These are phyloP conservation scores for Sicus ferrugineus DNA, from an alignment of 2,888 invertebrate genomes.

Conservation along the genomic window DNA sequence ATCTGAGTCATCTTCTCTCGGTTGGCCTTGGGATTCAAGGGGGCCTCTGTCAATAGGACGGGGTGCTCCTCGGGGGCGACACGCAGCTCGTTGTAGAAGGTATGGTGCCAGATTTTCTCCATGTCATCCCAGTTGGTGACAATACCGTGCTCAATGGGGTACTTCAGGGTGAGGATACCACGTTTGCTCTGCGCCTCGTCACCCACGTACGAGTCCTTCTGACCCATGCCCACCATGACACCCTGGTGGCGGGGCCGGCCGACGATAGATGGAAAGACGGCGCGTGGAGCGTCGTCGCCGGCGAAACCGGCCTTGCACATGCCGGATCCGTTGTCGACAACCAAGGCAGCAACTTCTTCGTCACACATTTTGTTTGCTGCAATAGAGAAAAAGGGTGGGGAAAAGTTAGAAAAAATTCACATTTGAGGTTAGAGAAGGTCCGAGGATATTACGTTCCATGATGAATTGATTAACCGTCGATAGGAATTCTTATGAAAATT, in stretches of 20 bases:
- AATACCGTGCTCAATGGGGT: slow-evolving; percentile 97
- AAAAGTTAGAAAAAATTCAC: slow-evolving; percentile 4
- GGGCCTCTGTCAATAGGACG: slow-evolving; percentile 86
- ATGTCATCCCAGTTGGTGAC: slow-evolving; percentile 99
- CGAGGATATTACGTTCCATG: too few species aligned
- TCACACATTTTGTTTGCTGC: slow-evolving; percentile 80
- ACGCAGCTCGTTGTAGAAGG: slow-evolving; percentile 97
- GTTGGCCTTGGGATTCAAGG: slow-evolving; percentile 89
- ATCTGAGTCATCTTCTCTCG: slow-evolving; percentile 92
- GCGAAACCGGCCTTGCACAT: slow-evolving; percentile 96
- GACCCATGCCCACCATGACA: slow-evolving; percentile 93
- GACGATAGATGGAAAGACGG: slow-evolving; percentile 89
- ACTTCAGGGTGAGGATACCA: slow-evolving; percentile 93
- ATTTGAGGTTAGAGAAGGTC: background rate
- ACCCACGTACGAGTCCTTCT: slow-evolving; percentile 88
- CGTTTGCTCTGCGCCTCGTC: slow-evolving; percentile 87
- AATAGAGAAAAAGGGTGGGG: slow-evolving; percentile 38
- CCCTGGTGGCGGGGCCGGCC: slow-evolving; percentile 89
- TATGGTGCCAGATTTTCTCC: slow-evolving; percentile 99
- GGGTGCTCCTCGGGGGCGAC: slow-evolving; percentile 95
- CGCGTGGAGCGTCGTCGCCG: slow-evolving; percentile 87
- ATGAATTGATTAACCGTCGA: too few species aligned
- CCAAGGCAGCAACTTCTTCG: slow-evolving; percentile 94
- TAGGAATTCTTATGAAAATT: too few species aligned
- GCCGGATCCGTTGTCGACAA: slow-evolving; percentile 91